Percentiles rank a stretch among this genome's conserved stretches.
Evolutionary conservation across 2,797 vertebrate genomes (phyloP).

Genomic region (Phalloptychus januarius): DNA sequence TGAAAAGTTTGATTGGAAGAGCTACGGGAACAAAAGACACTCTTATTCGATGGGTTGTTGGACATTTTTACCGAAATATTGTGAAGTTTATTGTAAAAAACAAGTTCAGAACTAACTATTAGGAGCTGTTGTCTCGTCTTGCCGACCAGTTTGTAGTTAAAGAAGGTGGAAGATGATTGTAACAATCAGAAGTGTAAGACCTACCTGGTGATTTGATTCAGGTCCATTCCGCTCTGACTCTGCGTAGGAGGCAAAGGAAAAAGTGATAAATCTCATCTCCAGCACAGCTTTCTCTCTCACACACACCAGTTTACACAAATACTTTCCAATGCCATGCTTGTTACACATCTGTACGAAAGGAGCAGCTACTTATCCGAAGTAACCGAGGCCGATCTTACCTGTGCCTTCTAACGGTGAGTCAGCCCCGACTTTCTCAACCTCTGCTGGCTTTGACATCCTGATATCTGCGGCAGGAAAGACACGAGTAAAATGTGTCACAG

Average conservation of each 20-base stretch:
- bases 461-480: conserved; percentile 81
- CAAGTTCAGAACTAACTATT: background rate
- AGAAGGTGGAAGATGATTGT: conserved; percentile 20
- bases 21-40: background rate
- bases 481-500: conserved; percentile 18
- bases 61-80: background rate
- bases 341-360: background rate
- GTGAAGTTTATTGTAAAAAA: background rate
- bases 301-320: background rate
- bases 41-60: background rate
- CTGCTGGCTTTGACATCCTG: conserved; percentile 93
- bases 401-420: conserved; percentile 87
- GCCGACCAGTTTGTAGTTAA: conserved; percentile 9
- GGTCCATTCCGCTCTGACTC: conserved; percentile 91
- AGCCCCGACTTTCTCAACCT: conserved; percentile 87
- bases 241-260: conserved; percentile 75
- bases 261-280: conserved; percentile 52
- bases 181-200: conserved; percentile 24
- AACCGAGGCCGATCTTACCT: conserved; percentile 70
- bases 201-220: conserved; percentile 91
- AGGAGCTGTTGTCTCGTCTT: background rate
- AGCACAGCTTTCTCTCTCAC: background rate
- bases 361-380: background rate
- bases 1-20: background rate
- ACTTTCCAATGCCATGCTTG: conserved; percentile 8